Percentiles rank a stretch among this genome's conserved stretches.
Conservation (phyloP, 2,797 vertebrate species). For the Pipistrellus pygmaeus region DNA sequence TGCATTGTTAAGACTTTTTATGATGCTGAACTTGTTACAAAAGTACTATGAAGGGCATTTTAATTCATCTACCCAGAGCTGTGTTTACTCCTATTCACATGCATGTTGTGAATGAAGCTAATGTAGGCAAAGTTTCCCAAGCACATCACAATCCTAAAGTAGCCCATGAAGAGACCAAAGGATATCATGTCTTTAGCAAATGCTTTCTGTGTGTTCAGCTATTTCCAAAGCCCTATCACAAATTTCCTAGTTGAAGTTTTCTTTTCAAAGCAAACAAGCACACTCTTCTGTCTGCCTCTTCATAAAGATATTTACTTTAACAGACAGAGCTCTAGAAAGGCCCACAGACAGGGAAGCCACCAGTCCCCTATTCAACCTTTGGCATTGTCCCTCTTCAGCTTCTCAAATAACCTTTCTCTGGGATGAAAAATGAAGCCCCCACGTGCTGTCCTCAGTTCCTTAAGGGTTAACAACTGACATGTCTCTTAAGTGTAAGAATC, state of each 20-base stretch:
- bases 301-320: not conserved
- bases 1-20: constrained; percentile 11
- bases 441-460: not conserved
- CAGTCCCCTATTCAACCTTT: not conserved
- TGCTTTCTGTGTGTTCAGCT: not conserved
- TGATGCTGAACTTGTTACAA: constrained; percentile 13
- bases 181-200: not conserved
- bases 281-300: not conserved
- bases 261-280: not conserved
- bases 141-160: not conserved
- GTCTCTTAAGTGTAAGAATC: not conserved
- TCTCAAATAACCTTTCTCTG: not conserved
- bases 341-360: too few species aligned
- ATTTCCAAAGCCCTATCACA: not conserved
- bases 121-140: not conserved
- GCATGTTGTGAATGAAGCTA: constrained; percentile 46
- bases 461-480: not conserved
- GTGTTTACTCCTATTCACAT: not conserved
- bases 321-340: not conserved
- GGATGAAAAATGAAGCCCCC: not conserved
- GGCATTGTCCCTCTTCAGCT: not conserved
- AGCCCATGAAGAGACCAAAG: not conserved
- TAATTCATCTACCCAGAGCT: not conserved
- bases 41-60: constrained; percentile 18
- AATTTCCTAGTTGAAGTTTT: not conserved